Percentiles rank a stretch among this genome's conserved stretches.
Conservation (phyloP, 2,888 invertebrate species). For the Eucera pruinosa region DNA sequence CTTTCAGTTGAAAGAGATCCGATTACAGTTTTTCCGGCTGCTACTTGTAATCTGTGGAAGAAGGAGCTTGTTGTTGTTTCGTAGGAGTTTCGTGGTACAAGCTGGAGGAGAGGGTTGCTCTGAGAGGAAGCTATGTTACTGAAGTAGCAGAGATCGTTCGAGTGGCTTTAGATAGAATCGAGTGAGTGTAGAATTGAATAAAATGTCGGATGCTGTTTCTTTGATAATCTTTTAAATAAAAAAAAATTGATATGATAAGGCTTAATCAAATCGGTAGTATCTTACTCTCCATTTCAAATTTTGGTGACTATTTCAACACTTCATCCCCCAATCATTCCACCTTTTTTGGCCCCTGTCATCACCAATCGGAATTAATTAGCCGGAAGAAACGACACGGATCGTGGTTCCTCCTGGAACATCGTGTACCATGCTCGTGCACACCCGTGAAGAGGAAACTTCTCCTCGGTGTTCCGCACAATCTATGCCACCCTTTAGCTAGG, state of each 20-base stretch:
- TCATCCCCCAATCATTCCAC: background rate
- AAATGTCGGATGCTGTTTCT: too few relatives aligned
- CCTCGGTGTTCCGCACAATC: conserved; percentile 23
- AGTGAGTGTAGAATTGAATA: background rate
- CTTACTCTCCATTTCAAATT: too few relatives aligned
- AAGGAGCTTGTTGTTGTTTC: conserved; percentile 38
- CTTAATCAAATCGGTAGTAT: too few relatives aligned
- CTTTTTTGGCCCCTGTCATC: background rate
- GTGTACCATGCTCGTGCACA: background rate
- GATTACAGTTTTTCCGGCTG: conserved; percentile 37
- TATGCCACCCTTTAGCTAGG: conserved; percentile 21
- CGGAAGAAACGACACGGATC: conserved; percentile 16
- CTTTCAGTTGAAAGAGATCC: conserved; percentile 19
- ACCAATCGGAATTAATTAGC: conserved; percentile 27
- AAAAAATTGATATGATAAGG: too few relatives aligned
- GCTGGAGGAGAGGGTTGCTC: background rate
- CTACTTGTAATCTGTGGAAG: conserved; percentile 12
- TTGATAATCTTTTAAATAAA: too few relatives aligned
- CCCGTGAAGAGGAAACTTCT: conserved; percentile 3
- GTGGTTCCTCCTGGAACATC: conserved; percentile 1
- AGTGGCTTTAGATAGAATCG: background rate
- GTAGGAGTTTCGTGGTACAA: background rate
- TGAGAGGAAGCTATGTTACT: too few relatives aligned
- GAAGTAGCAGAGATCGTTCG: too few relatives aligned
- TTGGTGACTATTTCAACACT: background rate